Percentiles rank a stretch among this genome's conserved stretches.
Evolutionary conservation across 2,113 vertebrate genomes (phyloP).

Genomic region (Lethenteron camtschaticum): DNA sequence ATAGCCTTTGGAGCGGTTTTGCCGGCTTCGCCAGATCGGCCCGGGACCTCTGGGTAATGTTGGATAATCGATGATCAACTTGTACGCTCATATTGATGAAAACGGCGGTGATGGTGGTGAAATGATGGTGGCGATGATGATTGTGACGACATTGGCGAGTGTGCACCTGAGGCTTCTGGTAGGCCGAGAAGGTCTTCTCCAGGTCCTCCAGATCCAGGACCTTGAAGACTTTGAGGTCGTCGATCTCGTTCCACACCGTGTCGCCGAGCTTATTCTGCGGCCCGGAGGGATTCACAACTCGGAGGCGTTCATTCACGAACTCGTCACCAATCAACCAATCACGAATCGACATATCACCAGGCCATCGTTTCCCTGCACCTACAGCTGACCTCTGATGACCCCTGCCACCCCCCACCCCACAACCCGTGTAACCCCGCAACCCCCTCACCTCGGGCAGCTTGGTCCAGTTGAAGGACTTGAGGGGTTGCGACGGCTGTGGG

Average conservation of each 20-base stretch:
- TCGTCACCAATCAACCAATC: neutral
- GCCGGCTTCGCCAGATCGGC: too few species aligned
- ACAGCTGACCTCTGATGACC: neutral
- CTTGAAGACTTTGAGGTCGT: conserved; percentile 64
- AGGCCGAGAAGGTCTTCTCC: conserved; percentile 90
- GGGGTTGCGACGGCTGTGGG: conserved; percentile 61
- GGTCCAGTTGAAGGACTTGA: conserved; percentile 96
- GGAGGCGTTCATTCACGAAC: neutral
- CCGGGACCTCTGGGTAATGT: too few species aligned
- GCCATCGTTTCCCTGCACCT: neutral
- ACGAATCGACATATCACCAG: neutral
- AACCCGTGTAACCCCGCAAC: neutral
- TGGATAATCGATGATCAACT: too few species aligned
- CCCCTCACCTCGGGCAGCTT: conserved; percentile 68
- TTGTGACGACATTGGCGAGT: too few species aligned
- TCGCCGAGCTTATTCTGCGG: conserved; percentile 56
- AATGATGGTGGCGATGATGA: too few species aligned
- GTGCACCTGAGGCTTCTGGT: conserved; percentile 59
- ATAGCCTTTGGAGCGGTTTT: too few species aligned
- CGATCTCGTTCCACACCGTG: conserved; percentile 80
- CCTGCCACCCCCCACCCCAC: neutral
- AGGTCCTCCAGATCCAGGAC: conserved; percentile 75
- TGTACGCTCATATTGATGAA: too few species aligned
- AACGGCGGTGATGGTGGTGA: too few species aligned
- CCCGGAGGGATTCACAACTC: neutral